These are phyloP conservation scores for Jacana jacana DNA, from an alignment of 2,113 vertebrate genomes.

Conservation along the genomic window DNA sequence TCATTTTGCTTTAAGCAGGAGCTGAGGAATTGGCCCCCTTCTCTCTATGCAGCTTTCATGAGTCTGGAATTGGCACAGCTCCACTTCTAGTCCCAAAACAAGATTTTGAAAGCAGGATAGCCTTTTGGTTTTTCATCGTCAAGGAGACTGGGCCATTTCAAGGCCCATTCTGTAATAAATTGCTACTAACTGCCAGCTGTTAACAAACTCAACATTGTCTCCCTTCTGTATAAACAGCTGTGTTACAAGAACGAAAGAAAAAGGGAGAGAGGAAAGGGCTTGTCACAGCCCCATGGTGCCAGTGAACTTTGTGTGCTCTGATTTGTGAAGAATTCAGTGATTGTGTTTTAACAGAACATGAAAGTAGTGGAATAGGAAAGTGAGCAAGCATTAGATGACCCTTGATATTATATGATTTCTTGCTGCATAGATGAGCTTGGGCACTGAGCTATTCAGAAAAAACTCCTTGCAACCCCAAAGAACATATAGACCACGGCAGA, in stretches of 20 bases:
- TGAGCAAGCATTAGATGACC: background rate
- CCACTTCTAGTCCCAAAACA: background rate
- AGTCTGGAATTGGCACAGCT: background rate
- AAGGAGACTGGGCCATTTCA: constrained; percentile 24
- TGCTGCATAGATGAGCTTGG: background rate
- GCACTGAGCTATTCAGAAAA: background rate
- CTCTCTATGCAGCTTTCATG: background rate
- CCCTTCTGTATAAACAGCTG: constrained; percentile 45
- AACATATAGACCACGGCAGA: background rate
- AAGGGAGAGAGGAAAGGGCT: constrained; percentile 30
- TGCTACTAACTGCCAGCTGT: constrained; percentile 27
- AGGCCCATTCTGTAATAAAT: constrained; percentile 22
- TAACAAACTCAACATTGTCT: constrained; percentile 55
- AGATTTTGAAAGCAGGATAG: constrained; percentile 42
- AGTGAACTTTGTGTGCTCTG: constrained; percentile 9
- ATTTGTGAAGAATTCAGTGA: constrained; percentile 6
- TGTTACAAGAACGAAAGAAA: constrained; percentile 32
- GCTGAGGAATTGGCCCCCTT: background rate
- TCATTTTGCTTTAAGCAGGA: background rate
- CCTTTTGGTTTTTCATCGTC: background rate
- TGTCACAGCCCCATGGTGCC: background rate
- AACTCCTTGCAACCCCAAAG: background rate
- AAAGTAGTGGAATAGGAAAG: constrained; percentile 8
- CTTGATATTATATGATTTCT: background rate
- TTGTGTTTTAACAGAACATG: background rate